Base-by-base conservation (phyloP, 2,888 invertebrate species). In the Selenia dentaria region DNA sequence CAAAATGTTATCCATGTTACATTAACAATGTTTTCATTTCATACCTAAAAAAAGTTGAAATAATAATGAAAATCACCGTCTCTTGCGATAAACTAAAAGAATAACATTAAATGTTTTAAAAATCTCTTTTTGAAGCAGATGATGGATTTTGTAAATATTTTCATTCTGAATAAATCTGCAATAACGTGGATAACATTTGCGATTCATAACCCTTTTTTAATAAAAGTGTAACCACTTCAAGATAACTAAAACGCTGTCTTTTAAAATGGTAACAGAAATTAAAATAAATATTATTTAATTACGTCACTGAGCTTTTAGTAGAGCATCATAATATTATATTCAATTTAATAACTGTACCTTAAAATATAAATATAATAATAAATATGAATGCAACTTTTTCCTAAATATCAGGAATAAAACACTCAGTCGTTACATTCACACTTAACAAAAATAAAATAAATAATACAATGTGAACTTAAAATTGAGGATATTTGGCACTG, bases 371-470 rank as follows among this genome's bases (percentile, higher is more conserved):
- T 84, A 83, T 79, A 77, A 82, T 83, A 80, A 83, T 81, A 85
- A 89, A 89, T 84, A 90, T 90, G 90, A 90, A 89, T 88, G 91
- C 82, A 85, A 87, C 91, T 73, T 72, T 83, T 82, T 87, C 90
- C 91, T 89, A 90, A 91, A 91, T 91, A 90, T 86, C 91, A 91
- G 91, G 89, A 90, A 88, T 84, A 78, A 53, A 75, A 85, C 91
- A 88, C 91, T 67, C 85, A 85, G 89, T 85, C 71, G 89, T 85
- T 83, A 85, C 91, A 91, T 86, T 78, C 90, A 90, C 85, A 84
- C 84, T 82, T 79, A 80, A 81, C 76, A 79, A 80, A 76, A 69
- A 64, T 59, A 69, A 66, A 72, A 75, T 74, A 76, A 76, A 79
- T 79, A 79, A 84, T 78, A 85, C 81, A 77, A 80, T 78, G 79